Evolutionary conservation across 2,888 invertebrate species (phyloP).

Genomic region (Zonitis immaculata): DNA sequence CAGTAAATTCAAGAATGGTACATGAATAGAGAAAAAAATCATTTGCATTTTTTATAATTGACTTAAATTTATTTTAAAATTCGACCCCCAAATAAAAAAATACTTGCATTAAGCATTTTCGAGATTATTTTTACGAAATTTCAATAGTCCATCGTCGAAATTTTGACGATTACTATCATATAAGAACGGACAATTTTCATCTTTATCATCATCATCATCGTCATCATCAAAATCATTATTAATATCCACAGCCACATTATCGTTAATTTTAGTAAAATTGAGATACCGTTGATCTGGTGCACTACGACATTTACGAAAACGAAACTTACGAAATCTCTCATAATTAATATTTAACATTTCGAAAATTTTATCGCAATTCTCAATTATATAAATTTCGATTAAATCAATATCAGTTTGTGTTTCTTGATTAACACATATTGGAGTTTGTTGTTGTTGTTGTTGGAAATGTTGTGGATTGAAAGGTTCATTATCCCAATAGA

Average conservation of each 20-base stretch:
- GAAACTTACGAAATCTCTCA: not conserved
- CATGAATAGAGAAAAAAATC: not conserved
- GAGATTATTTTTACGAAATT: not conserved
- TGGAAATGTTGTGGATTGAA: not conserved
- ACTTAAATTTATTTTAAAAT: not conserved
- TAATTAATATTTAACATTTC: constrained; percentile 70
- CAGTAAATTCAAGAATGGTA: not conserved
- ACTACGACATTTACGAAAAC: constrained; percentile 3
- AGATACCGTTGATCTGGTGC: constrained; percentile 15
- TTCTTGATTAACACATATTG: constrained; percentile 36
- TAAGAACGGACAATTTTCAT: constrained; percentile 36
- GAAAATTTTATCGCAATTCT: constrained; percentile 70
- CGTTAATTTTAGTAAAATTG: constrained; percentile 3
- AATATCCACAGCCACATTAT: constrained; percentile 16
- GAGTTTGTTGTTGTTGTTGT: constrained; percentile 1
- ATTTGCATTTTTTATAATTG: not conserved
- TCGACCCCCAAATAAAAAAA: no score
- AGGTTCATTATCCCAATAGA: constrained; percentile 62
- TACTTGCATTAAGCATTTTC: not conserved
- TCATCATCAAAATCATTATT: constrained; percentile 28
- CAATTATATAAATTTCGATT: constrained; percentile 62
- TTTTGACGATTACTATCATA: constrained; percentile 26
- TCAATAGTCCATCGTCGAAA: constrained; percentile 21
- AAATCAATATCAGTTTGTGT: constrained; percentile 60
- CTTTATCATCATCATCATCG: constrained; percentile 24